Evolutionary conservation across 2,113 vertebrate genomes (phyloP).

Genomic region (Astatotilapia flaviijosephi): DNA sequence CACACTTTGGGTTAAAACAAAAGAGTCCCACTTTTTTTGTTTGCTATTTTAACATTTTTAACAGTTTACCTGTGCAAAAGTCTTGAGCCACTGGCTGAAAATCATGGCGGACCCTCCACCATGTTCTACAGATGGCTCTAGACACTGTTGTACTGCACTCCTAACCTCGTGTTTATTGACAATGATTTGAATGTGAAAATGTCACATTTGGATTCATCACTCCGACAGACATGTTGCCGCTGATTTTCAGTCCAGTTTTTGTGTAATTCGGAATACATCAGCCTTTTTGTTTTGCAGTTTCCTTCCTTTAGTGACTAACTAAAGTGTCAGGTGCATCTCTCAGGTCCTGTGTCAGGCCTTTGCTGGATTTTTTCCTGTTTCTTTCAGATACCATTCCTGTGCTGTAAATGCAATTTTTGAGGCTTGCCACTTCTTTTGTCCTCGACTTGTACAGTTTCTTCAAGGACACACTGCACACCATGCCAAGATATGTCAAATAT

Average conservation of each 20-base stretch:
- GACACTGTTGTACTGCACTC: neutral
- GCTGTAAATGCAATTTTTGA: neutral
- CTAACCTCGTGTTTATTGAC: neutral
- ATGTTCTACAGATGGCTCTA: neutral
- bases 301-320: neutral
- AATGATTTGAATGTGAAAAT: neutral
- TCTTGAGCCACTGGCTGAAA: neutral
- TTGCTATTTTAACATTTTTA: neutral
- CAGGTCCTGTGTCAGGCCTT: neutral
- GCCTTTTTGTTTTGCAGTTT: neutral
- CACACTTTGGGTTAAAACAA: neutral
- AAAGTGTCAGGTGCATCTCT: neutral
- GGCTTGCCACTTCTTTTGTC: neutral
- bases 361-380: neutral
- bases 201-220: neutral
- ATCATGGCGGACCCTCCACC: neutral
- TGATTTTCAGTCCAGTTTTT: neutral
- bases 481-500: neutral
- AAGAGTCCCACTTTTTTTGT: neutral
- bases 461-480: neutral
- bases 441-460: rapidly evolving
- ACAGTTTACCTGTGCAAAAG: neutral
- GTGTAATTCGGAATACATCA: rapidly evolving
- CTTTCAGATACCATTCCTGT: neutral
- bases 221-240: neutral